These are phyloP conservation scores for Ginglymostoma cirratum DNA, from an alignment of 2,113 vertebrate genomes.

Conservation along the genomic window DNA sequence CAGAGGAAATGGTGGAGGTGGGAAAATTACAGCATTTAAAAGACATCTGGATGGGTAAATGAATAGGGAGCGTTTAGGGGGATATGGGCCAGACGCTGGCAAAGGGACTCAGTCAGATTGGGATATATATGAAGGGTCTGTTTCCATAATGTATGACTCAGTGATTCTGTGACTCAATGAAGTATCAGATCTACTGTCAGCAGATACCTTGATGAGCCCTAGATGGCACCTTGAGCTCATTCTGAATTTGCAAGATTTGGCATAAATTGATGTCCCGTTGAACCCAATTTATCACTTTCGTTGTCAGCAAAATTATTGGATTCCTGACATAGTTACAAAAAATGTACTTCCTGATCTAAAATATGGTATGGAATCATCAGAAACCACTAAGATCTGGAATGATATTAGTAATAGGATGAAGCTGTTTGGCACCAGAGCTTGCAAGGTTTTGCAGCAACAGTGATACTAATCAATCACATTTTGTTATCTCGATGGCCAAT, in stretches of 20 bases:
- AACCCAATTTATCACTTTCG: neutral
- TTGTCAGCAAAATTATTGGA: neutral
- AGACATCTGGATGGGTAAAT: too few relatives aligned
- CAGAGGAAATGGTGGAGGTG: too few relatives aligned
- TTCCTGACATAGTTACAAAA: constrained; percentile 1
- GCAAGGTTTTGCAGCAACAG: neutral
- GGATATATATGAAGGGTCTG: neutral
- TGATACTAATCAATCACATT: neutral
- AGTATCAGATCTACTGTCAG: neutral
- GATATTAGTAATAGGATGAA: neutral
- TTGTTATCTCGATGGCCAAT: neutral
- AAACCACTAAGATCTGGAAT: constrained; percentile 6
- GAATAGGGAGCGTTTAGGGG: too few relatives aligned
- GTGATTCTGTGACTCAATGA: neutral
- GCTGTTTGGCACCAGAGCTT: neutral
- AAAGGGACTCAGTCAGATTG: too few relatives aligned
- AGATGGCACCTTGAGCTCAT: neutral
- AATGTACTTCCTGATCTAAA: constrained; percentile 28
- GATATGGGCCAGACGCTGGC: too few relatives aligned
- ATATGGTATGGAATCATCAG: neutral
- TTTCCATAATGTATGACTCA: neutral
- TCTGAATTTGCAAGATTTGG: neutral
- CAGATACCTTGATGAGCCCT: neutral
- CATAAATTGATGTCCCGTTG: neutral
- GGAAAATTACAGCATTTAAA: too few relatives aligned